Evolutionary conservation across 2,113 vertebrate genomes (phyloP), one percentile per base, ranked within the genome.

Genomic region (Papio anubis): DNA sequence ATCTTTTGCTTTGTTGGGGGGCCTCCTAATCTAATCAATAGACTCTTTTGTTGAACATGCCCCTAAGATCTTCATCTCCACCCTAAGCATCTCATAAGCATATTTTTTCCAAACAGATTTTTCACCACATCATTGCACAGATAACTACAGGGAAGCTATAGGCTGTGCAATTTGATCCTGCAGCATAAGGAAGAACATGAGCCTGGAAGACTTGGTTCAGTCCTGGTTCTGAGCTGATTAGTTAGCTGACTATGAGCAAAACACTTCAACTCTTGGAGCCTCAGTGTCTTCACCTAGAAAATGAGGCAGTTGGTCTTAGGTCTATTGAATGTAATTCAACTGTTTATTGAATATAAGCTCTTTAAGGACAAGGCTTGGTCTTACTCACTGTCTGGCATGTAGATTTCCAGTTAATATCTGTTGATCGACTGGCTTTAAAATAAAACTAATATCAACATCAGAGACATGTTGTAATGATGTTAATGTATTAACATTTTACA

Each of bases 71-170:
- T 61, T 40, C 12, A n/a, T 52, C 81, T 84, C 66, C 8, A 72
- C 38, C 38, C 21, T 14, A 64, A 64, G 57, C 43, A 90, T 38
- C 68, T 88, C 84, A 89, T 88, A 32, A 84, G 68, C 40, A 68
- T 68, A 55, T 85, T 43, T 95, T 12, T 96, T 82, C 82, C 43
- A 57, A 92, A 70, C 30, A 88, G 68, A 84, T 84, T 86, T 83
- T 66, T 81, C 25, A 48, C 20, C 0, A 14, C 32, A 35, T 38
- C 80, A 50, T 64, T 20, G 79, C 20, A 64, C 45, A 27, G 43
- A 50, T 45, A 94, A 55, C 25, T n/a, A 6, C 81, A 8, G 30
- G 78, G 73, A 72, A 50, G 10, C 76, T 45, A 35, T 16, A 50
- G 27, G 35, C 52, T 87, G 10, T 5, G 45, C 4, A 25, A 21